Percentiles rank a stretch among this genome's conserved stretches.
Evolutionary conservation across 2,888 invertebrate species (phyloP).

Genomic region (Xylophagus ater): DNA sequence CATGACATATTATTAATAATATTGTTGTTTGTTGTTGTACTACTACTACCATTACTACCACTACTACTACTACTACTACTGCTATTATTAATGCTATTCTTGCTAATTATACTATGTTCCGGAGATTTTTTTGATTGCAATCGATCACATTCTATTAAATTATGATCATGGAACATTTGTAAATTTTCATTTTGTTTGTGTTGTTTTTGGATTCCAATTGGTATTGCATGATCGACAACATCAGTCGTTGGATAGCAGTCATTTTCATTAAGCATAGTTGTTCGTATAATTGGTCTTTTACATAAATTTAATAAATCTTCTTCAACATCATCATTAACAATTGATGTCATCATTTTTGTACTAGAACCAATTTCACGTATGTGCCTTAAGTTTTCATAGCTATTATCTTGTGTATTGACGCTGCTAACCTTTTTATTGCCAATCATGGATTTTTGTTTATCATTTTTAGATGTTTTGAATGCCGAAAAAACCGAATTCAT

Average conservation of each 20-base stretch:
- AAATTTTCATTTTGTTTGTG: neutral
- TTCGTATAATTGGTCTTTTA: constrained; percentile 12
- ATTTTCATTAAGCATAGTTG: constrained; percentile 11
- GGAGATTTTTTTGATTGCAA: constrained; percentile 4
- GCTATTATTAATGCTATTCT: constrained; percentile 3
- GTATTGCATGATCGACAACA: constrained; percentile 3
- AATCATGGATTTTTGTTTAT: constrained; percentile 21
- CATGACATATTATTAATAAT: neutral
- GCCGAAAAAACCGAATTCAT: constrained; percentile 41
- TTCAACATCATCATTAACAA: constrained; percentile 17
- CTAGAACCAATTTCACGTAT: constrained; percentile 38
- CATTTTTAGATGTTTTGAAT: constrained; percentile 35
- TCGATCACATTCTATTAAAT: constrained; percentile 7
- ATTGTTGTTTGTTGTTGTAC: neutral
- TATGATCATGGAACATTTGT: constrained; percentile 4
- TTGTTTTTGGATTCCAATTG: neutral
- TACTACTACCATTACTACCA: constrained; percentile 2
- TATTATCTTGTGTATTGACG: constrained; percentile 33
- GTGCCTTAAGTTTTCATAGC: constrained; percentile 37
- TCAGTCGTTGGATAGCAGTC: constrained; percentile 11
- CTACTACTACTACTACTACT: constrained; percentile 6
- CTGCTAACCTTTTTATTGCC: constrained; percentile 19
- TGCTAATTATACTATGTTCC: constrained; percentile 7
- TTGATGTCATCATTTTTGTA: constrained; percentile 33
- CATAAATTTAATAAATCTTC: constrained; percentile 14